phyloP scores from a whole-genome alignment of 2,888 invertebrate species.

The Chalcis sispes region DNA sequence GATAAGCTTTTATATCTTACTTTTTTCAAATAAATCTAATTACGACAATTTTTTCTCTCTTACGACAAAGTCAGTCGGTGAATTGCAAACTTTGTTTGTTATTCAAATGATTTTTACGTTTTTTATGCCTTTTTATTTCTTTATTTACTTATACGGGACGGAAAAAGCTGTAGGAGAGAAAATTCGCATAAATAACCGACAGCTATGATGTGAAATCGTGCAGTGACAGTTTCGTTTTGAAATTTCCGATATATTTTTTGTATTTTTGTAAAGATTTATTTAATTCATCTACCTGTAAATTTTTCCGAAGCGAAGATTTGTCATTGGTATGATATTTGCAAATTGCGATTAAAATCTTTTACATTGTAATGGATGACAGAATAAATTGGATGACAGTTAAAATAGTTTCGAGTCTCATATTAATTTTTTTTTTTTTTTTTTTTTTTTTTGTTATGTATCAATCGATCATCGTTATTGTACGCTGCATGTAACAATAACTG shows the following conservation, averaged over 20 bases:
- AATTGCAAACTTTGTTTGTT: slow-evolving; percentile 32
- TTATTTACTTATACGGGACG: slow-evolving; percentile 19
- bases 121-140: slow-evolving; percentile 12
- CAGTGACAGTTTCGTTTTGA: background rate
- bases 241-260: slow-evolving; percentile 11
- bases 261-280: slow-evolving; percentile 21
- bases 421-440: too few species aligned
- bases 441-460: too few species aligned
- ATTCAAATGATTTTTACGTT: slow-evolving; percentile 18
- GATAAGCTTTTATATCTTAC: background rate
- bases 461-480: too few species aligned
- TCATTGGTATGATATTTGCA: too few species aligned
- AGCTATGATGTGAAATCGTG: background rate
- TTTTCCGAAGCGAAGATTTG: slow-evolving; percentile 5
- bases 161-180: background rate
- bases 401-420: too few species aligned
- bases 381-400: too few species aligned
- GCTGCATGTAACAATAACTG: too few species aligned
- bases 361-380: too few species aligned
- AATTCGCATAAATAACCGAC: slow-evolving; percentile 24
- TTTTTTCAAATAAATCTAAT: slow-evolving; percentile 6
- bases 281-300: slow-evolving; percentile 1
- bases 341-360: too few species aligned
- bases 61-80: background rate
- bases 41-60: background rate